Evolutionary conservation across 2,113 vertebrate genomes (phyloP).

Genomic region (Lichenostomus cassidix): DNA sequence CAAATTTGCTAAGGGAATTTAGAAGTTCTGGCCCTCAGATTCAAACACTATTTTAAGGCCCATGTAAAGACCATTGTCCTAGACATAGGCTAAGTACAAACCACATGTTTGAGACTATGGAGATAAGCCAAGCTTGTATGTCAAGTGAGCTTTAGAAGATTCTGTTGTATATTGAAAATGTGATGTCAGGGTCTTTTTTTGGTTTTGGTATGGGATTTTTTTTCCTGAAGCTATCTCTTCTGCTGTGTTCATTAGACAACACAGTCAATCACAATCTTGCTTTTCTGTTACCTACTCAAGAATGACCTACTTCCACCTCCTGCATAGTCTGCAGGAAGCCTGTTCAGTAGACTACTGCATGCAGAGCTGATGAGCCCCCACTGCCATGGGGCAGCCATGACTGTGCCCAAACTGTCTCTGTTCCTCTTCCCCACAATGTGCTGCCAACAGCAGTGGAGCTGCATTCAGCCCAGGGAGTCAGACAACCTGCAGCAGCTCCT

Average conservation of each 20-base stretch:
- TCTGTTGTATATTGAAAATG: background rate
- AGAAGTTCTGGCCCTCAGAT: background rate
- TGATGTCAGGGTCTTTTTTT: background rate
- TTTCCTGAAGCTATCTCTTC: background rate
- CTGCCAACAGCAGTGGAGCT: fast-evolving
- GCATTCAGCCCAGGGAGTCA: background rate
- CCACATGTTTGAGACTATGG: background rate
- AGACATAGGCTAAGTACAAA: background rate
- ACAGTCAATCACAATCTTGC: background rate
- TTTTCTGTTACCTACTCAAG: background rate
- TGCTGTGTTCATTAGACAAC: background rate
- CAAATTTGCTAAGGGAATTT: background rate
- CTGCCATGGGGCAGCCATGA: fast-evolving
- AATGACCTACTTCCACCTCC: background rate
- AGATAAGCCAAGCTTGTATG: background rate
- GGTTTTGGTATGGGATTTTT: background rate
- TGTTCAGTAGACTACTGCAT: fast-evolving
- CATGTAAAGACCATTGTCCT: background rate
- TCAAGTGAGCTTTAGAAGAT: background rate
- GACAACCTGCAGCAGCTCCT: background rate
- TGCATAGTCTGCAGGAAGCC: background rate
- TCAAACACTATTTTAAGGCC: background rate
- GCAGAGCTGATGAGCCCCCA: background rate
- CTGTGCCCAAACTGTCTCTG: background rate
- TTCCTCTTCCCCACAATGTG: background rate